Conservation (phyloP, 1,140 invertebrate species). For the Maconellicoccus hirsutus region DNA sequence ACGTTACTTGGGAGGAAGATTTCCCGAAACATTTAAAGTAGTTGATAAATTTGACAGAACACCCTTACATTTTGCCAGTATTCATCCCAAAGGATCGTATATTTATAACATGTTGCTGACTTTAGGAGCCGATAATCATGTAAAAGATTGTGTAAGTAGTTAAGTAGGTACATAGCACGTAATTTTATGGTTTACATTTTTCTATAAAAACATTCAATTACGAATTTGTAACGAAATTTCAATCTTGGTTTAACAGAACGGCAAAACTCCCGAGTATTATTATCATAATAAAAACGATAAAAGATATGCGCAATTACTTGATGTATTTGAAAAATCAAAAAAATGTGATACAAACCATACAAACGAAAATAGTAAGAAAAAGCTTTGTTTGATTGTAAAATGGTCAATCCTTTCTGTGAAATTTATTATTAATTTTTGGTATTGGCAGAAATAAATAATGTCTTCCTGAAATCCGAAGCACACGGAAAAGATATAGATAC, state of each 20-base stretch:
- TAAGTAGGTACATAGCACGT: too few relatives aligned
- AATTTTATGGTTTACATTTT: too few relatives aligned
- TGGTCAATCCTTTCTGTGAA: too few relatives aligned
- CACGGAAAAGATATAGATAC: too few relatives aligned
- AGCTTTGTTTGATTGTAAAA: background rate
- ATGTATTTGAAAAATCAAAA: background rate
- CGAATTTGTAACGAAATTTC: too few relatives aligned
- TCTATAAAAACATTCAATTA: too few relatives aligned
- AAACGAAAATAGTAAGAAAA: background rate
- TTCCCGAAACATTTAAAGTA: constrained; percentile 67
- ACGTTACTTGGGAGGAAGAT: constrained; percentile 42
- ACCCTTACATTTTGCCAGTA: constrained; percentile 81
- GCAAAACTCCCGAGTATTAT: background rate
- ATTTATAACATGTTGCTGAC: constrained; percentile 62
- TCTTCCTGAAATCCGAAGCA: too few relatives aligned
- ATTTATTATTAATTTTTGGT: too few relatives aligned
- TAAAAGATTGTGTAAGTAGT: constrained; percentile 69
- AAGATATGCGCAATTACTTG: background rate
- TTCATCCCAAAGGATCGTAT: constrained; percentile 72
- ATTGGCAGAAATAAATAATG: too few relatives aligned
- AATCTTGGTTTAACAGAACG: background rate
- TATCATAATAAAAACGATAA: background rate
- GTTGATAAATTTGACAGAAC: constrained; percentile 70
- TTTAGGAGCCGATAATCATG: constrained; percentile 67
- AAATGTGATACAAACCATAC: background rate